These are phyloP conservation scores for Empidonax alnorum DNA, from an alignment of 2,113 vertebrate species.

Conservation along the genomic window DNA sequence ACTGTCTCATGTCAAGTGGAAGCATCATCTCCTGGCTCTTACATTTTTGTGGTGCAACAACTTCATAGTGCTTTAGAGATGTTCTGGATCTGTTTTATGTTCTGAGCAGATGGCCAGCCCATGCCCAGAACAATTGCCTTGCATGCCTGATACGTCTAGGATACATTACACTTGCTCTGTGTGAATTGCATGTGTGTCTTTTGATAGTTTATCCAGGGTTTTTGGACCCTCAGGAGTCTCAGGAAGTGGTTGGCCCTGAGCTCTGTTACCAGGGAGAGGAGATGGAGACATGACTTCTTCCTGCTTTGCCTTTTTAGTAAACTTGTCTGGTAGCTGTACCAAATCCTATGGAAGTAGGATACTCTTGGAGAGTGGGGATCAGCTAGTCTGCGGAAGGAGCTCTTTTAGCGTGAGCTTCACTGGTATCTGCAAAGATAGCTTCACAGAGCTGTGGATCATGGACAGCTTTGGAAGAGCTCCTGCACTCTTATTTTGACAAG, in stretches of 20 bases:
- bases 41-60: accelerated
- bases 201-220: background rate
- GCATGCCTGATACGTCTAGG: background rate
- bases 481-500: background rate
- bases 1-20: background rate
- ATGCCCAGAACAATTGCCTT: background rate
- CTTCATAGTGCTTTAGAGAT: background rate
- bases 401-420: background rate
- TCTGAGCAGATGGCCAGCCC: background rate
- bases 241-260: background rate
- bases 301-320: background rate
- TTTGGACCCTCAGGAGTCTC: background rate
- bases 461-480: conserved; percentile 10
- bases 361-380: background rate
- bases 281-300: background rate
- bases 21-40: background rate
- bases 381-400: background rate
- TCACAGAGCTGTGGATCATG: background rate
- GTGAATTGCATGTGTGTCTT: background rate
- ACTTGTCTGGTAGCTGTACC: background rate
- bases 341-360: background rate
- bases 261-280: background rate
- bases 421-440: background rate
- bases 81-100: background rate
- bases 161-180: background rate